Evolutionary conservation across 2,888 invertebrate genomes (phyloP).

Genomic region (Ommatoiulus sabulosus): DNA sequence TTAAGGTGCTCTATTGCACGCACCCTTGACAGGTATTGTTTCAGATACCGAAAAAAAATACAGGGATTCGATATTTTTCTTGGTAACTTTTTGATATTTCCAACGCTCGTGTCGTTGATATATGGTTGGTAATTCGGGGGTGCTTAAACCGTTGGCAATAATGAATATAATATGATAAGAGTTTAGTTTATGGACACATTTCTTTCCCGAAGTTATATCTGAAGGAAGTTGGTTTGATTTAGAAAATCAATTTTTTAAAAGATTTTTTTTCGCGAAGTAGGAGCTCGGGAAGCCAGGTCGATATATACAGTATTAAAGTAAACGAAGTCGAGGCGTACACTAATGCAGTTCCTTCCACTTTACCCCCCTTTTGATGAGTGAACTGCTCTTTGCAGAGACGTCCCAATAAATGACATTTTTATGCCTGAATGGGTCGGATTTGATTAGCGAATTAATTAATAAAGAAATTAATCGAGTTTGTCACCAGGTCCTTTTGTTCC

Average conservation of each 20-base stretch:
- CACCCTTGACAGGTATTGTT: too few species aligned
- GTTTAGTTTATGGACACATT: not conserved
- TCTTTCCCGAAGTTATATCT: not conserved
- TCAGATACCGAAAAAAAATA: too few species aligned
- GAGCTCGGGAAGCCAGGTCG: not conserved
- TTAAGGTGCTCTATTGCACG: too few species aligned
- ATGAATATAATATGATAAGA: conserved; percentile 5
- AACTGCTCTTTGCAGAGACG: not conserved
- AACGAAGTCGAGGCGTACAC: not conserved
- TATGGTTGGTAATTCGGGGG: not conserved
- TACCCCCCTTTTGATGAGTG: not conserved
- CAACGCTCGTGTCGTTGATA: not conserved
- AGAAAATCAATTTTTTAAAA: conserved; percentile 15
- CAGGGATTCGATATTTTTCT: not conserved
- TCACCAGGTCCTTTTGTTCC: not conserved
- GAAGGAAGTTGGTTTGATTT: conserved; percentile 3
- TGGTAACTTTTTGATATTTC: not conserved
- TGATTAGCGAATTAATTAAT: conserved; percentile 22
- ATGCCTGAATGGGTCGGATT: not conserved
- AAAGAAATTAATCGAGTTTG: not conserved
- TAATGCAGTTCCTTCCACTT: not conserved
- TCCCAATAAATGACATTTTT: not conserved
- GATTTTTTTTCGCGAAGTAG: not conserved
- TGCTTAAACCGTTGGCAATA: conserved; percentile 1
- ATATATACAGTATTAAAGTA: not conserved